A percentile compares a stretch with the other conserved stretches of the same genome.
phyloP scores from a whole-genome alignment of 1,140 invertebrate species.

The Heliconius eleuchia region DNA sequence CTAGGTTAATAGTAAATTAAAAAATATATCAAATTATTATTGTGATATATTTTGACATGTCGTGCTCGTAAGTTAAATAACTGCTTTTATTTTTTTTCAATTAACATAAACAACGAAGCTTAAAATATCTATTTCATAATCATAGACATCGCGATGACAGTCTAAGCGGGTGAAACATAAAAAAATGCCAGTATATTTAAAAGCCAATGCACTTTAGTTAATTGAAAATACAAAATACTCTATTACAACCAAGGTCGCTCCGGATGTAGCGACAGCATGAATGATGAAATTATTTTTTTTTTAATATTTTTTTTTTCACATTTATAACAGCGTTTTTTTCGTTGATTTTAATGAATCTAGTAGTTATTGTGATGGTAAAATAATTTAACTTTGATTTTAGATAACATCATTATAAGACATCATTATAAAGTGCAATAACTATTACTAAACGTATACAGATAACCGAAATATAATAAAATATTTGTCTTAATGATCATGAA shows the following conservation, averaged over 20 bases:
- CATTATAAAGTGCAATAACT: too few species aligned
- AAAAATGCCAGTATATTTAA: conserved; percentile 31
- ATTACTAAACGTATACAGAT: too few species aligned
- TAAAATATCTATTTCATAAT: conserved; percentile 7
- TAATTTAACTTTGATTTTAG: too few species aligned
- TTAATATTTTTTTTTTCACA: background rate
- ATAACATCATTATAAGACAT: too few species aligned
- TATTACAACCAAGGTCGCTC: conserved; percentile 33
- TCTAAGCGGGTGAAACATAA: conserved; percentile 14
- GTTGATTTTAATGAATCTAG: background rate
- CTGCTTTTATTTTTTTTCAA: background rate
- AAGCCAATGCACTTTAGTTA: conserved; percentile 35
- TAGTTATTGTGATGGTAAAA: background rate
- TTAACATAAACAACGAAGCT: background rate
- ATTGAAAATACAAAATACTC: conserved; percentile 38
- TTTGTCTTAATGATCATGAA: background rate
- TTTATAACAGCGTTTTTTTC: background rate
- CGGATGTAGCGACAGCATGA: conserved; percentile 26
- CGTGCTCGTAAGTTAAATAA: background rate
- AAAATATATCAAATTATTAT: too few species aligned
- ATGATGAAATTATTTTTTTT: background rate
- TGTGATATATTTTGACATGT: too few species aligned
- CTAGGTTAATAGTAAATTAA: too few species aligned
- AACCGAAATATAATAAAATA: background rate
- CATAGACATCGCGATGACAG: conserved; percentile 3